Evolutionary conservation across 2,888 invertebrate species (phyloP).

Genomic region (Drosophila subsilvestris): DNA sequence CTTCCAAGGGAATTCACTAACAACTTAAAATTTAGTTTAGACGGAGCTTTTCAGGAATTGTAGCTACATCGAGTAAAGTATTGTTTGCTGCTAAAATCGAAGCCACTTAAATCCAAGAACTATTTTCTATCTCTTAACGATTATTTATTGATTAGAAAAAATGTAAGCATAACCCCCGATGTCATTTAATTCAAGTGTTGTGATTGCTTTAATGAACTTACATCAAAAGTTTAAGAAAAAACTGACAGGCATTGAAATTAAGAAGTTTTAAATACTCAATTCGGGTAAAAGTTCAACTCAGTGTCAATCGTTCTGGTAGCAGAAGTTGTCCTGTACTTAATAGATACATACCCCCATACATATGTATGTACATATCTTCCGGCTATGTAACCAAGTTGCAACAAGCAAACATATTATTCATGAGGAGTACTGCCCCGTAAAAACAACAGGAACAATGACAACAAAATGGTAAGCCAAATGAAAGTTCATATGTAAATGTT

Average conservation of each 20-base stretch:
- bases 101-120: not conserved
- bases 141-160: too few species aligned
- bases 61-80: too few species aligned
- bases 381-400: conserved; percentile 19
- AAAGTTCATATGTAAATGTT: conserved; percentile 73
- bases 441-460: conserved; percentile 35
- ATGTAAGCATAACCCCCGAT: too few species aligned
- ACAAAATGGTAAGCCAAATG: conserved; percentile 38
- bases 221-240: too few species aligned
- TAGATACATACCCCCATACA: not conserved
- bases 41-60: too few species aligned
- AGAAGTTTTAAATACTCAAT: too few species aligned
- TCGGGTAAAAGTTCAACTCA: not conserved
- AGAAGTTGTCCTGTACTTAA: not conserved
- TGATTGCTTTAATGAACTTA: too few species aligned
- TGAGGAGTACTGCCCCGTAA: conserved; percentile 12
- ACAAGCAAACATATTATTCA: conserved; percentile 45
- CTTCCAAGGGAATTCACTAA: not conserved
- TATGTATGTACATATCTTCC: not conserved
- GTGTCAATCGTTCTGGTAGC: not conserved
- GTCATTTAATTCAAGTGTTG: too few species aligned
- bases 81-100: not conserved
- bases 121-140: too few species aligned
- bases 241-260: too few species aligned
- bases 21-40: conserved; percentile 1